Evolutionary conservation across 2,797 vertebrate genomes (phyloP).

Genomic region (Acanthis flammea): DNA sequence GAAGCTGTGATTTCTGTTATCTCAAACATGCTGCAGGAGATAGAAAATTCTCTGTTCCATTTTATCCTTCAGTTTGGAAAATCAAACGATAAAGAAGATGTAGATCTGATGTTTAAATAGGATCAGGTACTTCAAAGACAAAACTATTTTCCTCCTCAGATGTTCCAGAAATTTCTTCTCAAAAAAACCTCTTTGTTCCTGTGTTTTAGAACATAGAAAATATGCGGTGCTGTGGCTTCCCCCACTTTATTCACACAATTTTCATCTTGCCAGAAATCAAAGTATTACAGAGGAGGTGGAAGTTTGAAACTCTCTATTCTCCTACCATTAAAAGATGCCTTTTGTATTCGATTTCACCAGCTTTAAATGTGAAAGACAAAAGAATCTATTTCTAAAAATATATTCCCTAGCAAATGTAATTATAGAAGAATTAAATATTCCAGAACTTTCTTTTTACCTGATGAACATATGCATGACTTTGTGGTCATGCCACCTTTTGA

Average conservation of each 20-base stretch:
- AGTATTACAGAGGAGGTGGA: constrained; percentile 21
- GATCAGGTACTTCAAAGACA: constrained; percentile 18
- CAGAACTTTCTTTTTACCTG: background rate
- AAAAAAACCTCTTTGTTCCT: background rate
- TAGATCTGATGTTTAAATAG: constrained; percentile 19
- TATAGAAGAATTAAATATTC: constrained; percentile 11
- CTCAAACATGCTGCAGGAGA: background rate
- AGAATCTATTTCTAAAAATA: constrained; percentile 17
- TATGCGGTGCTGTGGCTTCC: background rate
- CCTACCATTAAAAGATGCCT: background rate
- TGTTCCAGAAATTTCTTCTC: constrained; percentile 25
- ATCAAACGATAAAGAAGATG: constrained; percentile 12
- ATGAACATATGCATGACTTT: background rate
- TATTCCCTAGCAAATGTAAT: constrained; percentile 3
- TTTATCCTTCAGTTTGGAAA: background rate
- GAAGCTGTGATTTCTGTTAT: background rate
- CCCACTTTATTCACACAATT: constrained; percentile 10
- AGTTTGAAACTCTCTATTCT: constrained; percentile 32
- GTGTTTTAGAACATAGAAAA: constrained; percentile 12
- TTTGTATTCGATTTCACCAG: constrained; percentile 21
- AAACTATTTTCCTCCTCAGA: background rate
- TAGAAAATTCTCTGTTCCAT: background rate
- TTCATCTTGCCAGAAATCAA: background rate
- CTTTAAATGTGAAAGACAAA: constrained; percentile 36
- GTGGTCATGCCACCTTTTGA: background rate